These are phyloP conservation scores for Gavia stellata DNA, from an alignment of 2,113 vertebrate species.

Conservation along the genomic window DNA sequence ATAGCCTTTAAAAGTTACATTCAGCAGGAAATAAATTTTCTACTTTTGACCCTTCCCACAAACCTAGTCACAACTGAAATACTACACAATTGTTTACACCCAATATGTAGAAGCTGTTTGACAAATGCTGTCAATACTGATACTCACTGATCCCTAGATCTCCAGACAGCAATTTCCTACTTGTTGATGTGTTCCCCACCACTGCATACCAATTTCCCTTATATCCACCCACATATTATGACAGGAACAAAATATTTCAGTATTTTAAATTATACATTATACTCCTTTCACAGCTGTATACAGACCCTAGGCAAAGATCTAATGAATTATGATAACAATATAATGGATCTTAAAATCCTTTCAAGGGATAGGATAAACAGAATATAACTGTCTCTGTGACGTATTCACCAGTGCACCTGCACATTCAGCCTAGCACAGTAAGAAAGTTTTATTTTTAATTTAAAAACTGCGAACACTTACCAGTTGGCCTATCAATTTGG, in stretches of 20 bases:
- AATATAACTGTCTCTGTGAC: not conserved
- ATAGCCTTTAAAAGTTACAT: not conserved
- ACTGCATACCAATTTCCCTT: not conserved
- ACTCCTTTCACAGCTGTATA: not conserved
- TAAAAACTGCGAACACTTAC: not conserved
- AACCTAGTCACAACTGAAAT: not conserved
- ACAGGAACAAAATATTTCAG: not conserved
- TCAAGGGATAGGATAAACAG: not conserved
- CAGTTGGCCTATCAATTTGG: not conserved
- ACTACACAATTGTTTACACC: not conserved
- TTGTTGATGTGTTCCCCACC: not conserved
- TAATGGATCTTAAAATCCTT: not conserved
- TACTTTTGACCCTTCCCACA: not conserved
- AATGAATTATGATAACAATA: not conserved
- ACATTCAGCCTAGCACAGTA: not conserved
- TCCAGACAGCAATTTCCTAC: not conserved
- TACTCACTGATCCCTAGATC: not conserved
- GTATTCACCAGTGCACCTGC: not conserved
- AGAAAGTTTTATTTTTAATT: not conserved
- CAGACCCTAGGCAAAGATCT: not conserved
- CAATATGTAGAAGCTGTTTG: not conserved
- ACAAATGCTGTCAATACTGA: not conserved
- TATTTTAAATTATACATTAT: not conserved
- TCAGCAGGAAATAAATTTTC: not conserved
- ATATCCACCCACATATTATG: not conserved